Percentiles rank a stretch among this genome's conserved stretches.
phyloP scores from a whole-genome alignment of 2,888 invertebrate species.

The Ligdia adustata region DNA sequence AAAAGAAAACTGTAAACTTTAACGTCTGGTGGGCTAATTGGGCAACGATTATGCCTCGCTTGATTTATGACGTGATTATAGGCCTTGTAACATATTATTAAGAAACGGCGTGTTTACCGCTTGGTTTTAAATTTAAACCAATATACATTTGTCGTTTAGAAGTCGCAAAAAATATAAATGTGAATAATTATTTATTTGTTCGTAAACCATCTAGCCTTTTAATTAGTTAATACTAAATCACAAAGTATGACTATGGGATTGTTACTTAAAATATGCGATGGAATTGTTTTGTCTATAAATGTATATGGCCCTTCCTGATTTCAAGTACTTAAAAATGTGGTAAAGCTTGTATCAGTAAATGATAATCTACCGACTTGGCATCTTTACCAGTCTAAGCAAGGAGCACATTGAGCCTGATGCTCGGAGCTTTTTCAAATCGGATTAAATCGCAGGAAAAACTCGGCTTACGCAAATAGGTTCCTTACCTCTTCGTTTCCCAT shows the following conservation, averaged over 20 bases:
- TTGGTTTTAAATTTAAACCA: conserved; percentile 19
- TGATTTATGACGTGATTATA: conserved; percentile 74
- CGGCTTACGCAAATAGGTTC: conserved; percentile 62
- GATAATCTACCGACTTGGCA: conserved; percentile 3
- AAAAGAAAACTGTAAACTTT: conserved; percentile 68
- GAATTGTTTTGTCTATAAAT: too few relatives aligned
- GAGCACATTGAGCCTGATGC: conserved; percentile 23
- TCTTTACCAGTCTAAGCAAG: conserved; percentile 6
- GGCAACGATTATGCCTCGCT: conserved; percentile 44
- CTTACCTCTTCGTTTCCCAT: conserved; percentile 48
- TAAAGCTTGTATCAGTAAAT: too few relatives aligned
- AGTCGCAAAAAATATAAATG: too few relatives aligned
- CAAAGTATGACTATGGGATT: too few relatives aligned
- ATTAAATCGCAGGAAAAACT: conserved; percentile 56
- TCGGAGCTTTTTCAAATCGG: conserved; percentile 45
- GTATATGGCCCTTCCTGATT: too few relatives aligned
- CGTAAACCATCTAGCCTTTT: too few relatives aligned
- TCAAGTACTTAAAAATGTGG: too few relatives aligned
- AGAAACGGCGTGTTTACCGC: conserved; percentile 30
- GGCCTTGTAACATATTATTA: conserved; percentile 45
- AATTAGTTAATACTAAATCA: too few relatives aligned
- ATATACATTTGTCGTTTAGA: too few relatives aligned
- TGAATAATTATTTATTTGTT: too few relatives aligned
- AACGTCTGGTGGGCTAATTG: conserved; percentile 50
- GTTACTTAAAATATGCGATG: too few relatives aligned